A percentile compares a stretch with the other conserved stretches of the same genome.
These are phyloP conservation scores for Bradypodion ventrale DNA, from an alignment of 2,797 vertebrate species.

Conservation along the genomic window DNA sequence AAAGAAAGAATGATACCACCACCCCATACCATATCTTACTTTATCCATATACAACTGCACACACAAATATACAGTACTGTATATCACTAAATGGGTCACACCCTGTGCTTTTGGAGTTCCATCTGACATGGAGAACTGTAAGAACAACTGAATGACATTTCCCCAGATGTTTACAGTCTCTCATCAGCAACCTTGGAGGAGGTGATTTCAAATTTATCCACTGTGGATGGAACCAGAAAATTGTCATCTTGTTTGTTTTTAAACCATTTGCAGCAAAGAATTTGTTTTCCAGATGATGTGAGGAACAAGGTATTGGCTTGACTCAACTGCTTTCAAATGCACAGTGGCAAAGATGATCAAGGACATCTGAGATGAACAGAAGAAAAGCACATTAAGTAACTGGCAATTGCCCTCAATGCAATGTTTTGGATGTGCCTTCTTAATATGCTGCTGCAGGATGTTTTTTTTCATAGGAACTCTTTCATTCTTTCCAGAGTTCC, in stretches of 20 bases:
- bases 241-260: neutral
- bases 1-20: too few species aligned
- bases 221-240: neutral
- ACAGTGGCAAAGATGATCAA: neutral
- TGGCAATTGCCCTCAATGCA: slow-evolving; percentile 16
- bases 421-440: slow-evolving; percentile 12
- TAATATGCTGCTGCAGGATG: neutral
- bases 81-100: too few species aligned
- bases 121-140: too few species aligned
- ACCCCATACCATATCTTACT: too few species aligned
- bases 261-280: neutral
- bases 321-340: neutral
- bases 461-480: slow-evolving; percentile 5
- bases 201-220: neutral
- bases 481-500: slow-evolving; percentile 12
- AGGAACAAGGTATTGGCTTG: neutral
- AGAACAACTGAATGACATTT: too few species aligned
- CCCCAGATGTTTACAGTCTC: neutral
- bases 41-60: too few species aligned
- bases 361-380: slow-evolving; percentile 3
- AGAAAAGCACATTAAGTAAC: slow-evolving; percentile 27
- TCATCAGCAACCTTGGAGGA: neutral
- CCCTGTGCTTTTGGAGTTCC: too few species aligned
- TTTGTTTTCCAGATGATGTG: neutral
- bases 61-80: too few species aligned